Evolutionary conservation across 1,140 invertebrate species (phyloP).

Genomic region (Saccostrea echinata): DNA sequence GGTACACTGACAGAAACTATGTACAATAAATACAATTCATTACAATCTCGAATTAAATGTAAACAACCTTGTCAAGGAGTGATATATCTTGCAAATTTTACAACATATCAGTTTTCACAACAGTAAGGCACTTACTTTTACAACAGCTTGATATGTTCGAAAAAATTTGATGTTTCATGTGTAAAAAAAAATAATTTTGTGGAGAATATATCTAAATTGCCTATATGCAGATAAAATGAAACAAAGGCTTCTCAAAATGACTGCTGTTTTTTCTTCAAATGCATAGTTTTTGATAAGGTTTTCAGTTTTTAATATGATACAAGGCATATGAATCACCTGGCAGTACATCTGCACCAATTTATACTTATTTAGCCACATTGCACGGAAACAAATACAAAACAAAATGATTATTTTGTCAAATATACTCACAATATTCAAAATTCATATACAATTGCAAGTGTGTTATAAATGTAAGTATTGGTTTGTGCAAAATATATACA

Average conservation of each 20-base stretch:
- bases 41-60: not conserved
- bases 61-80: no score
- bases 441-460: no score
- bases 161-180: not conserved
- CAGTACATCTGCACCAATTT: not conserved
- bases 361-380: no score
- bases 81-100: not conserved
- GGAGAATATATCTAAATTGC: not conserved
- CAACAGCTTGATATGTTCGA: not conserved
- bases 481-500: not conserved
- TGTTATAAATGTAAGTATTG: not conserved
- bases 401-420: no score
- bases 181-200: not conserved
- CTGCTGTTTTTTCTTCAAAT: no score
- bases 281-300: not conserved
- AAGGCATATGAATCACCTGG: not conserved
- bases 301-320: not conserved
- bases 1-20: not conserved
- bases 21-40: not conserved
- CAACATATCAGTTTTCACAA: not conserved
- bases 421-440: no score
- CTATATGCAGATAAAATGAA: not conserved
- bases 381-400: no score
- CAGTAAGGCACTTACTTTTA: conserved; percentile 5
- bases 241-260: no score